Evolutionary conservation across 1,140 invertebrate species (phyloP).

Genomic region (Dolichoris vasculosae): DNA sequence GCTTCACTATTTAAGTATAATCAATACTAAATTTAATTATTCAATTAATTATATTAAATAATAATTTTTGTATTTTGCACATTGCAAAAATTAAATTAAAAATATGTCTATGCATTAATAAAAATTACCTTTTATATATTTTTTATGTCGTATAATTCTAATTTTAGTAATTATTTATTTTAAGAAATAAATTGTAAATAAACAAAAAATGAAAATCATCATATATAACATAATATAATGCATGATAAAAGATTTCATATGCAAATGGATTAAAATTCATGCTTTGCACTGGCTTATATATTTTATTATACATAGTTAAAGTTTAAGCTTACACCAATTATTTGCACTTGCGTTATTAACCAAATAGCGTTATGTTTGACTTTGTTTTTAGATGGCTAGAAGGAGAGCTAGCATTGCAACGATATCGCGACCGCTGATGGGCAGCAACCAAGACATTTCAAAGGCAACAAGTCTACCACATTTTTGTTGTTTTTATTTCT

Average conservation of each 20-base stretch:
- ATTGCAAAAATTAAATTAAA: too few species aligned
- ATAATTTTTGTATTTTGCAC: too few species aligned
- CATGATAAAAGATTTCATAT: constrained; percentile 22
- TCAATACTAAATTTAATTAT: too few species aligned
- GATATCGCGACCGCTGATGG: constrained; percentile 68
- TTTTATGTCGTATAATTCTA: background rate
- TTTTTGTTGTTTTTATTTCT: constrained; percentile 18
- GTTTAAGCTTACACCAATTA: constrained; percentile 35
- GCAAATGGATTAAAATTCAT: constrained; percentile 18
- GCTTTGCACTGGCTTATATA: constrained; percentile 35
- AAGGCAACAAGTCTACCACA: constrained; percentile 66
- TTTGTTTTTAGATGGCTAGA: constrained; percentile 69
- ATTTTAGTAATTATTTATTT: background rate
- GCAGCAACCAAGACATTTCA: constrained; percentile 63
- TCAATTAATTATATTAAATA: too few species aligned
- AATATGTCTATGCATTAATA: background rate
- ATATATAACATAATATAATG: background rate
- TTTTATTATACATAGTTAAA: constrained; percentile 7
- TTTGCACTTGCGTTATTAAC: constrained; percentile 43
- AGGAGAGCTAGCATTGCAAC: constrained; percentile 73
- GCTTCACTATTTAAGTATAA: too few species aligned
- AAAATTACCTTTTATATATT: background rate
- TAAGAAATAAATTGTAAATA: background rate
- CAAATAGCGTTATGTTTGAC: constrained; percentile 53
- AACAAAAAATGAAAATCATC: background rate